phyloP scores from a whole-genome alignment of 1,140 invertebrate genomes.

The Daktulosphaira vitifoliae region DNA sequence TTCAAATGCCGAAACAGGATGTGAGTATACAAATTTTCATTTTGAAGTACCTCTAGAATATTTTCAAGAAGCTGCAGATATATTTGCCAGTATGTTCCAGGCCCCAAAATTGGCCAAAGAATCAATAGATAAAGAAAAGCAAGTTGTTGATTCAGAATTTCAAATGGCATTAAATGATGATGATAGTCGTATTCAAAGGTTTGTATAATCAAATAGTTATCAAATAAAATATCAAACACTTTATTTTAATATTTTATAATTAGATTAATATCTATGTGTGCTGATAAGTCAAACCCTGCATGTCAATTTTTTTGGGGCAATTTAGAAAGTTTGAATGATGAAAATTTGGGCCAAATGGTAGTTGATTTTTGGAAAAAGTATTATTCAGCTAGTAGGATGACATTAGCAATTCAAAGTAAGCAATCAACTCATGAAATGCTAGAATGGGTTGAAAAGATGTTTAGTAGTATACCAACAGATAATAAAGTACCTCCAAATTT shows the following conservation, averaged over 20 bases:
- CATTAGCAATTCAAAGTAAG: slow-evolving; percentile 68
- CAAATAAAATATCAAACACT: background rate
- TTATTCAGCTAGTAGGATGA: slow-evolving; percentile 87
- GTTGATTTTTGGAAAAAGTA: slow-evolving; percentile 71
- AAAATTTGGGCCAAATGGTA: slow-evolving; percentile 54
- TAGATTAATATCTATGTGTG: slow-evolving; percentile 43
- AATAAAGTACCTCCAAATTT: slow-evolving; percentile 53
- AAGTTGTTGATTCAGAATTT: slow-evolving; percentile 87
- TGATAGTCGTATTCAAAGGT: slow-evolving; percentile 58
- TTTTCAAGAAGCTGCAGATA: slow-evolving; percentile 64
- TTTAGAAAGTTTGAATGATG: slow-evolving; percentile 62
- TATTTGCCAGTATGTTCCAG: slow-evolving; percentile 86
- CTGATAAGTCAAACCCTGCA: slow-evolving; percentile 60
- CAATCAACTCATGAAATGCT: slow-evolving; percentile 67
- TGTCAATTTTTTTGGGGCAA: slow-evolving; percentile 81
- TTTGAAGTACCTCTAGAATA: slow-evolving; percentile 76
- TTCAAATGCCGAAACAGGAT: slow-evolving; percentile 55
- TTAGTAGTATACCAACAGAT: slow-evolving; percentile 58
- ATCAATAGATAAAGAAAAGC: slow-evolving; percentile 80
- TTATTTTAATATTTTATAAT: slow-evolving; percentile 11
- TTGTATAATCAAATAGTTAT: slow-evolving; percentile 42
- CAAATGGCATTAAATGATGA: slow-evolving; percentile 62
- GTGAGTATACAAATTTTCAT: slow-evolving; percentile 76
- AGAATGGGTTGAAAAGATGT: slow-evolving; percentile 53
- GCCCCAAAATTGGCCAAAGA: slow-evolving; percentile 75